Evolutionary conservation across 35 echinoderm and acorn worm species (phyloP), one percentile per base, ranked within the genome.

Genomic region (Eucidaris tribuloides): DNA sequence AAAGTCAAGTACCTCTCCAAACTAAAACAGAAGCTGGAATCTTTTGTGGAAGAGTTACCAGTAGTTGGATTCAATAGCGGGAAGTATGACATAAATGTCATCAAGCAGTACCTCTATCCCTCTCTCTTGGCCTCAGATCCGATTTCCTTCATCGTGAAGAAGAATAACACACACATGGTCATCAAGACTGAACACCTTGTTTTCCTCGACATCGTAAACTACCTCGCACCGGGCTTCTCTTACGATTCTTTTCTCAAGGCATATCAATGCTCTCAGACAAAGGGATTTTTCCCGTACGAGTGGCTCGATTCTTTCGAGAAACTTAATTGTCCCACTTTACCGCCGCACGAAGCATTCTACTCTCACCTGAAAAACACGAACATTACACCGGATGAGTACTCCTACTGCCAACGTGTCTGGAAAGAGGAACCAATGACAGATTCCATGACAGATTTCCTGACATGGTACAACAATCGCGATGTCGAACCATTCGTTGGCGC

Each of bases 251-350:
- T 85, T 77, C 43, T 85, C 5, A 85, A 85, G 34, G 83, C 65
- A 7, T 85, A 85, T 18, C 29, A 85, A 34, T 85, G 83, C 48
- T n/a, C 46, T 1, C 65, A 81, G 48, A 48, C 7, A 1, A 85
- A 85, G 29, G 83, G 79, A 0, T 91, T 86, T 36, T 91, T 91
- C 43, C 76, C 89, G 3, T 91, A 91, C 37, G 72, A 91, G 18
- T 91, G 89, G 82, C 5, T 91, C 1, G 74, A 91, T 56, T 6
- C 1, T 83, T n/a, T 86, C 0, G 32, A 41, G 3, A 91, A 85
- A 37, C 40, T 86, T 0, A 20, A 76, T 24, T 7, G 0, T 2
- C 11, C 81, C 3, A 19, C 17, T 22, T 29, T 90, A 0, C 65
- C 81, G 3, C 54, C 88, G 1, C 65, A 78, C 29, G 54, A 64